A percentile compares a stretch with the other conserved stretches of the same genome.
phyloP scores from a whole-genome alignment of 2,797 vertebrate genomes.

The Cirrhinus mrigala region DNA sequence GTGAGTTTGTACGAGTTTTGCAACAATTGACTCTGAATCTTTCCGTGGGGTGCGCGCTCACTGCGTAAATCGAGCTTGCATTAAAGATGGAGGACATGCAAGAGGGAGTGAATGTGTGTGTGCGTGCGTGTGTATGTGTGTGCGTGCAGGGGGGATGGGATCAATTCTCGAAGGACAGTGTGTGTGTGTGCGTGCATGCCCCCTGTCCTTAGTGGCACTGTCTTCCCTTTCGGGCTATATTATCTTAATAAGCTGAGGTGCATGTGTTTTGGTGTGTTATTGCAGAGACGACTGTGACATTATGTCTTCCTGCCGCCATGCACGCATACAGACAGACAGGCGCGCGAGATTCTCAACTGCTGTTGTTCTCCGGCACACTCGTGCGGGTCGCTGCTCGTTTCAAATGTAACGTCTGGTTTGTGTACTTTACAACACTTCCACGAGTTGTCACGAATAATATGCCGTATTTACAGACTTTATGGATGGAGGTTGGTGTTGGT shows the following conservation, averaged over 20 bases:
- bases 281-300: slow-evolving; percentile 22
- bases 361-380: slow-evolving; percentile 44
- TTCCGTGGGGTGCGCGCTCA: slow-evolving; percentile 55
- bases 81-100: slow-evolving; percentile 88
- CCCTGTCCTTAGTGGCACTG: slow-evolving; percentile 67
- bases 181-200: slow-evolving; percentile 70
- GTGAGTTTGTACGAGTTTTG: slow-evolving; percentile 64
- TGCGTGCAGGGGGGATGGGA: slow-evolving; percentile 84
- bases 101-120: slow-evolving; percentile 71
- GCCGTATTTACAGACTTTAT: not conserved
- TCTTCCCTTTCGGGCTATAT: slow-evolving; percentile 22
- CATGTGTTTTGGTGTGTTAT: not conserved
- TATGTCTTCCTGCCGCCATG: slow-evolving; percentile 41
- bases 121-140: slow-evolving; percentile 72
- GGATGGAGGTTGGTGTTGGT: not conserved
- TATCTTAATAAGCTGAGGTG: slow-evolving; percentile 5
- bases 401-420: slow-evolving; percentile 21
- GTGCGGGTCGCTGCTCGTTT: slow-evolving; percentile 5
- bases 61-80: slow-evolving; percentile 76
- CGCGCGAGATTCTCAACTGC: slow-evolving; percentile 42
- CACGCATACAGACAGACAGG: slow-evolving; percentile 10
- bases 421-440: not conserved
- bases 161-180: slow-evolving; percentile 74
- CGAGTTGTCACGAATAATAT: not conserved
- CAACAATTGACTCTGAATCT: slow-evolving; percentile 45